Base-by-base conservation (phyloP, 2,888 invertebrate species). In the Aporophyla lueneburgensis region DNA sequence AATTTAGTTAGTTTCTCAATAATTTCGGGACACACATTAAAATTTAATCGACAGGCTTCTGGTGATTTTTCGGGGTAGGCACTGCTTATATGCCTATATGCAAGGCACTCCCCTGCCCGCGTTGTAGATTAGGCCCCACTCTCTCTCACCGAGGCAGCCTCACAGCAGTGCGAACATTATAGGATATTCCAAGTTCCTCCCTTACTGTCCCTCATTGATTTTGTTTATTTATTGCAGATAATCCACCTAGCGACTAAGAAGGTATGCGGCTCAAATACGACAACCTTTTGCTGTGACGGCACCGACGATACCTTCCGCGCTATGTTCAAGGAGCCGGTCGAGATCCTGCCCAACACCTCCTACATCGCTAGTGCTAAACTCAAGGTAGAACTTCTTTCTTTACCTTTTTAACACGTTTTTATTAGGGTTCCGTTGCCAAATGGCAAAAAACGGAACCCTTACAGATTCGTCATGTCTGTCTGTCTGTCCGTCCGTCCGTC, bases 281-380 rank as follows among this genome's bases (percentile, higher is more conserved):
- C 98, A 0, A 97, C 97, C 58, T 98, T 98, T 89, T 97, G 97
- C 89, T 98, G 98, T 89, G 98, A 98, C 93, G 98, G 98, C 27
- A 97, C 98, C 0, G 97, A 97, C 78, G 97, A 98, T 87, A 98
- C 98, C 19, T 98, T 98, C 94, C 97, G 98, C 69, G 98, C 98
- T 69, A 98, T 98, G 97, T 98, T 99, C 93, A 98, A 98, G 92
- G 98, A 98, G 86, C 98, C 98, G 0, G 97, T 98, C 0, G 98
- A 98, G 93, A 98, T 99, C 69, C 93, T 97, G 78, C 98, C 98
- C 4, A 98, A 98, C 91, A 97, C 98, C 5, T 98, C 98, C 76
- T 99, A 98, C 92, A 98, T 98, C 49, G 98, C 98, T 53, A 98
- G 98, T 87, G 98, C 98, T 61, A 98, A 98, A 77, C 96, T 98